A percentile compares a stretch with the other conserved stretches of the same genome.
Conservation (phyloP, 2,888 invertebrate species). For the Steinernema hermaphroditum region DNA sequence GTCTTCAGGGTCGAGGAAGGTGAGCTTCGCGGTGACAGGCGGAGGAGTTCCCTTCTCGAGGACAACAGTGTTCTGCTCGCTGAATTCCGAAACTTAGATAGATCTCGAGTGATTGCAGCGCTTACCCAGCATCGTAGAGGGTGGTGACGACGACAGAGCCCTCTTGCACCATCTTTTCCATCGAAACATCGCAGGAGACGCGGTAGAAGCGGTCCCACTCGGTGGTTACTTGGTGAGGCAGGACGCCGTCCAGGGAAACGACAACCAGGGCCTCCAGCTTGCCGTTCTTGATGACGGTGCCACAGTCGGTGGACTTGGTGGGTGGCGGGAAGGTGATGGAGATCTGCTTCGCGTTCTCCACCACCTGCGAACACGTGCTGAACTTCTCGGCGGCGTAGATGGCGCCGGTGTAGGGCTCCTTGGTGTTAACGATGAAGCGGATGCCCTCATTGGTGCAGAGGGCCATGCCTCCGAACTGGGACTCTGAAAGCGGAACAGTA, state of each 20-base stretch:
- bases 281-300: constrained; percentile 66
- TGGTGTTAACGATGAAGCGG: constrained; percentile 67
- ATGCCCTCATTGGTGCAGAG: constrained; percentile 67
- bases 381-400: constrained; percentile 67
- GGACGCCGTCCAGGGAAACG: constrained; percentile 66
- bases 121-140: constrained; percentile 65
- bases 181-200: constrained; percentile 65
- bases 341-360: constrained; percentile 66
- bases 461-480: constrained; percentile 67
- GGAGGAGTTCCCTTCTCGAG: constrained; percentile 65
- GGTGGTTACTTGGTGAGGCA: constrained; percentile 67
- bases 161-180: constrained; percentile 66
- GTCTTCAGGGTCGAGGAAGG: constrained; percentile 63
- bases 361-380: constrained; percentile 66
- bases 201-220: constrained; percentile 67
- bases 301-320: constrained; percentile 65
- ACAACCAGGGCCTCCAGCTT: constrained; percentile 67
- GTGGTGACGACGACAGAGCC: constrained; percentile 67
- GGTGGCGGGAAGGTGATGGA: constrained; percentile 67
- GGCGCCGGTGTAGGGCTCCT: constrained; percentile 67
- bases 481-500: constrained; percentile 48
- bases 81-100: no score
- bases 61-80: constrained; percentile 57
- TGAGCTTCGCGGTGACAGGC: constrained; percentile 64
- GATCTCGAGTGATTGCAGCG: no score